Evolutionary conservation across 2,113 vertebrate genomes (phyloP), one percentile per base, ranked within the genome.

Genomic region (Lichenostomus cassidix): DNA sequence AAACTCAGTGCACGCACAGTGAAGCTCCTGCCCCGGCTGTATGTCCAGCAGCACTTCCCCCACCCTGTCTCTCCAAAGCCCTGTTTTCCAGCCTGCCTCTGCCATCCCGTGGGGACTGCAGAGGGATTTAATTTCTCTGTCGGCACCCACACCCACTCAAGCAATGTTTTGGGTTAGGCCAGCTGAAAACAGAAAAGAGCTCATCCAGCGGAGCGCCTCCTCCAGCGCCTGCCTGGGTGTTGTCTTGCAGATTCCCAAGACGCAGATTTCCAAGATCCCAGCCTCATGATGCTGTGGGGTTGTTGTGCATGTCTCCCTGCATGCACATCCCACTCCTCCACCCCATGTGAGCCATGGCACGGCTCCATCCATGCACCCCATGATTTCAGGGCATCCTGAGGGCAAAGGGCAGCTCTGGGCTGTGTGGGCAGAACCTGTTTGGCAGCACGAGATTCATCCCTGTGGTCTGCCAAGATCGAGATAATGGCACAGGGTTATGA

Each of bases 61-160:
- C 60, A 56, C 35, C 62, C 83, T 25, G 0, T 33, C 28, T 87
- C 68, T 83, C 59, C 59, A 37, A 71, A 84, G 52, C 80, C 74
- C 29, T 83, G 70, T 91, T 95, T 96, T 71, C 11, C 7, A 87
- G 78, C 84, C 78, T 52, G 74, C 49, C 33, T 95, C 44, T 79
- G 12, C 70, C 53, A 47, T 79, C 60, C 83, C 64, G 0, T 2
- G 2, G 92, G 85, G 82, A 74, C n/a, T 80, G 87, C 75, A 0
- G 35, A 80, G 47, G 63, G 85, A 95, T 95, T 92, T 42, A 1
- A 65, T 93, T 90, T 88, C 94, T 76, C 79, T 76, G 53, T 44
- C 55, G 4, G 92, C 79, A 96, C 94, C 94, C 95, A 92, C 94
- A 94, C 96, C 94, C 96, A 92, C 88, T 95, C 94, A 83, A 92